Conservation (phyloP, 30 jellyfish, hydroid and myxozoan genomes). For the Hydra vulgaris region DNA sequence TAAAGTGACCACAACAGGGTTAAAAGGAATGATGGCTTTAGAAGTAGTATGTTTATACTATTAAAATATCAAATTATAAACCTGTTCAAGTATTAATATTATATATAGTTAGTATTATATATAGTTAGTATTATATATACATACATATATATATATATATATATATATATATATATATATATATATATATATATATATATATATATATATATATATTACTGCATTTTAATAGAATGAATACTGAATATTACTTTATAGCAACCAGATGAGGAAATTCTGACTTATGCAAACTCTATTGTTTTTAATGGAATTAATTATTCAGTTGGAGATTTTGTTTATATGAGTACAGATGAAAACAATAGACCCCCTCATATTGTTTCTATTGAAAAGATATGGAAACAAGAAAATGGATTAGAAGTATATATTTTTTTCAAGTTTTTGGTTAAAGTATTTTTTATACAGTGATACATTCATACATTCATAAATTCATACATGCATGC, state of each 20-base stretch:
- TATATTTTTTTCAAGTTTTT: not conserved
- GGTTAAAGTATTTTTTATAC: too few relatives aligned
- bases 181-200: too few relatives aligned
- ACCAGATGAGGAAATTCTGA: slow-evolving; percentile 62
- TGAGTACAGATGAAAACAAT: slow-evolving; percentile 42
- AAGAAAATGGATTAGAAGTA: slow-evolving; percentile 59
- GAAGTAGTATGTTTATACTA: slow-evolving; percentile 19
- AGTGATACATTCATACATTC: too few relatives aligned
- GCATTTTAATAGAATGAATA: not conserved
- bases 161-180: too few relatives aligned
- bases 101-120: too few relatives aligned
- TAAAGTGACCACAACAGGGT: slow-evolving; percentile 4
- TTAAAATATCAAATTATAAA: not conserved
- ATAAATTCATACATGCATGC: too few relatives aligned
- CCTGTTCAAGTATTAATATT: not conserved
- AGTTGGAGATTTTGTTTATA: slow-evolving; percentile 88
- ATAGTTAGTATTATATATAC: too few relatives aligned
- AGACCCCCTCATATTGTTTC: slow-evolving; percentile 77
- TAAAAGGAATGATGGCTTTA: slow-evolving; percentile 16
- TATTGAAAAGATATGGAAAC: slow-evolving; percentile 78
- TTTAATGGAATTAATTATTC: slow-evolving; percentile 34
- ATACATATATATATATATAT: too few relatives aligned
- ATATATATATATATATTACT: too few relatives aligned
- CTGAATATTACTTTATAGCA: slow-evolving; percentile 26
- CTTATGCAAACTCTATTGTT: slow-evolving; percentile 21